A percentile compares a stretch with the other conserved stretches of the same genome.
These are phyloP conservation scores for Silurus glanis DNA, from an alignment of 2,113 vertebrate genomes.

Conservation along the genomic window DNA sequence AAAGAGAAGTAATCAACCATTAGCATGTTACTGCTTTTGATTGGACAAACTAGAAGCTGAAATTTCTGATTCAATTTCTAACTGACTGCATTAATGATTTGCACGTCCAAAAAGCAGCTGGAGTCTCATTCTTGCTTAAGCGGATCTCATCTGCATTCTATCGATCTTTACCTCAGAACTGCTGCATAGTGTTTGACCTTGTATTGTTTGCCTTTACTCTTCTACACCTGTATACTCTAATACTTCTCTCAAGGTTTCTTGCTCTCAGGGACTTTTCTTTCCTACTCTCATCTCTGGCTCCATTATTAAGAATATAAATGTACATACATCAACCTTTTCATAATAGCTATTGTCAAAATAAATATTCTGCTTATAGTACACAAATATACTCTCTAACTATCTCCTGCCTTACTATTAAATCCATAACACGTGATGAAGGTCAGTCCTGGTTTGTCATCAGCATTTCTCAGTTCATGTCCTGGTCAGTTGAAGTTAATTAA, in stretches of 20 bases:
- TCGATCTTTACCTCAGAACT: neutral
- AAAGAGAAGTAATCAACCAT: neutral
- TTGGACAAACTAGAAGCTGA: neutral
- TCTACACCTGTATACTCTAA: neutral
- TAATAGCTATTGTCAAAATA: neutral
- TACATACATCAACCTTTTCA: neutral
- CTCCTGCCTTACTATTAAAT: no score
- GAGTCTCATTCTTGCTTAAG: no score
- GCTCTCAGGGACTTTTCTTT: neutral
- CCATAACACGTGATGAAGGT: no score
- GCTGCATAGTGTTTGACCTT: neutral
- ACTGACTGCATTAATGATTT: neutral
- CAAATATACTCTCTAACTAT: no score
- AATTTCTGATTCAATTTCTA: no score
- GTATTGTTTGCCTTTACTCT: neutral
- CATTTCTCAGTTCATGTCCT: no score
- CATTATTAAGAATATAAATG: neutral
- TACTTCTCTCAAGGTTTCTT: neutral
- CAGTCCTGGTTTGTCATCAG: no score
- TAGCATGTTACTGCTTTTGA: neutral
- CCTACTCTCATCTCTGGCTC: neutral
- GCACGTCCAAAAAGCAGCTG: neutral
- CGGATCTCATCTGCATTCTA: neutral
- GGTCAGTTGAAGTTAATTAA: no score
- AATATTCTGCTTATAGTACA: no score